A percentile compares a stretch with the other conserved stretches of the same genome.
Conservation (phyloP, 1,140 invertebrate genomes). For the Acromyrmex heyeri region DNA sequence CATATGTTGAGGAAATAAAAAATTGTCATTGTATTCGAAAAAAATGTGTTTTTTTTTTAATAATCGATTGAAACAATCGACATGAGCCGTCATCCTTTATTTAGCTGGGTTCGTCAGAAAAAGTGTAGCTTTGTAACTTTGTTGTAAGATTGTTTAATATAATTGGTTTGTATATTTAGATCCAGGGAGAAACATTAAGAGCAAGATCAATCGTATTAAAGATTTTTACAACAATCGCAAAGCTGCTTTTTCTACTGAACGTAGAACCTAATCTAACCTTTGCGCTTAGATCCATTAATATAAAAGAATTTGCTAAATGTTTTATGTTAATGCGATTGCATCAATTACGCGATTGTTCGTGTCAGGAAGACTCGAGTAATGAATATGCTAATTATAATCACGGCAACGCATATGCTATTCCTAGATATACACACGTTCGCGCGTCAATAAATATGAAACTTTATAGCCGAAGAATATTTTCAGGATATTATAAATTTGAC, state of each 20-base stretch:
- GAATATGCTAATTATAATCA: constrained; percentile 47
- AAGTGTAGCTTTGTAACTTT: no score
- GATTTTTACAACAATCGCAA: no score
- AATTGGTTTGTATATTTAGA: no score
- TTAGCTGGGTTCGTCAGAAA: no score
- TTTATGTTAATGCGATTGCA: constrained; percentile 24
- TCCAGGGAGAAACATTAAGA: no score
- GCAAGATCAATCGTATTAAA: no score
- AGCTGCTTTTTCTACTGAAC: no score
- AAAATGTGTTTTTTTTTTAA: not conserved
- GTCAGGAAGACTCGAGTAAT: constrained; percentile 16
- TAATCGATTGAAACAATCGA: not conserved
- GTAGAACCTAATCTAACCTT: no score
- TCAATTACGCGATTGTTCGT: constrained; percentile 37
- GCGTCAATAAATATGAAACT: constrained; percentile 23
- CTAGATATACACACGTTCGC: not conserved
- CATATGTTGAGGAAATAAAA: not conserved
- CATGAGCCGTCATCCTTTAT: not conserved
- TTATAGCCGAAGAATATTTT: constrained; percentile 28
- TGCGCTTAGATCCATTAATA: not conserved
- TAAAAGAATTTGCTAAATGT: not conserved
- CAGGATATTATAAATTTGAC: constrained; percentile 33
- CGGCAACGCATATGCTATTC: not conserved
- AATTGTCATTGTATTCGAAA: constrained; percentile 6
- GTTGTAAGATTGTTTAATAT: no score